Percentiles rank a stretch among this genome's conserved stretches.
phyloP scores from a whole-genome alignment of 2,113 vertebrate species.

The Micromys minutus region DNA sequence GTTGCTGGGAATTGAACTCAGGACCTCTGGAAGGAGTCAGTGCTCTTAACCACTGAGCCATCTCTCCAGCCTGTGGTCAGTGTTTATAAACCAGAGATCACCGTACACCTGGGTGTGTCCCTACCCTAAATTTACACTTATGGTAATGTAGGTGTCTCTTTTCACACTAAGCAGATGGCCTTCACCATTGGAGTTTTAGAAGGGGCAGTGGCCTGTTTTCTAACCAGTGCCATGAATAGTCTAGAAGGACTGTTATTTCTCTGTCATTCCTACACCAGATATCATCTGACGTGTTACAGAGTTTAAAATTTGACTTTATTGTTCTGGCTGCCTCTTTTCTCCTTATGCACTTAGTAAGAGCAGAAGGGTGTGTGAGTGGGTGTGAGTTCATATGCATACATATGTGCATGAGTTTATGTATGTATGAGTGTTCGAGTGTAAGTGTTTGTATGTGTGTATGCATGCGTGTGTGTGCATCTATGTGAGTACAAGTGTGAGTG shows the following conservation, averaged over 20 bases:
- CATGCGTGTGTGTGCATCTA: not conserved
- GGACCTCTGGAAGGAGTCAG: too few species aligned
- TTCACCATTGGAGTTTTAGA: constrained; percentile 28
- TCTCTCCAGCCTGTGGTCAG: too few species aligned
- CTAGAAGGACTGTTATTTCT: constrained; percentile 11
- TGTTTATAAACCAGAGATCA: not conserved
- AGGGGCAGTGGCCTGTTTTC: constrained; percentile 34
- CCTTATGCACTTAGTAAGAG: not conserved
- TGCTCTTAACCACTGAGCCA: too few species aligned
- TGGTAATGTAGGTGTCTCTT: not conserved
- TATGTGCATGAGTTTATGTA: not conserved
- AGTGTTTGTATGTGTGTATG: not conserved
- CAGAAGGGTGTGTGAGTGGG: not conserved
- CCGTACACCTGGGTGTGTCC: not conserved
- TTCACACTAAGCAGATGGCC: constrained; percentile 57
- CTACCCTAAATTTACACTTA: not conserved
- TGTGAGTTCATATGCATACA: not conserved
- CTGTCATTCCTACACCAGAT: not conserved
- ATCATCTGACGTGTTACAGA: not conserved
- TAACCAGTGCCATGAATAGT: not conserved
- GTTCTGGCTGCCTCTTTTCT: not conserved
- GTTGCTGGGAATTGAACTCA: too few species aligned
- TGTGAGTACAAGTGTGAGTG: too few species aligned
- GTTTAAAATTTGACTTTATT: constrained; percentile 22
- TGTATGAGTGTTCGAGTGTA: not conserved